Base-by-base conservation (phyloP, 2,113 vertebrate species). In the Empidonax alnorum region DNA sequence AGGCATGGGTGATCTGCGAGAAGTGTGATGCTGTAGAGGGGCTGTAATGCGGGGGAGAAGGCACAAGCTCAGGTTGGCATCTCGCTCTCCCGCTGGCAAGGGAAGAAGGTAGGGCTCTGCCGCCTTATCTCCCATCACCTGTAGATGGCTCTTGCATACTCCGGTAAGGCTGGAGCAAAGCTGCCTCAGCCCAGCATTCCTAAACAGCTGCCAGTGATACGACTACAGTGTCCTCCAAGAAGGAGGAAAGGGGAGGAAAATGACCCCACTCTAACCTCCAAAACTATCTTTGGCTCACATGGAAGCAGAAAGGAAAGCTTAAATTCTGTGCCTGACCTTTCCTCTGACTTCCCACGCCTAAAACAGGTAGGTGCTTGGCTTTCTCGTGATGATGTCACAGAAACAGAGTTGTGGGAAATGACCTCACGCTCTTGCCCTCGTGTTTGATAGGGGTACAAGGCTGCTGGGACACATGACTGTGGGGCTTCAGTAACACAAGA, bases 141-240 rank as follows among this genome's bases (percentile, higher is more conserved):
- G 91, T 93, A 95, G 94, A 92, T 96, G 95, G 94, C 95, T 94
- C 95, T 94, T 97, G 86, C 71, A 88, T 88, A 62, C 90, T 87
- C 94, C 2, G 1, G 59, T 42, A 96, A 73, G 80, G 63, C 73
- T 66, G 71, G 55, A 91, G 91, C 41, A 77, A 80, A 80, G 76
- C 61, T 59, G 75, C 46, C 50, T 79, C 37, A 10, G 41, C 41
- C 53, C 79, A 35, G 76, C 23, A 3, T 41, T 89, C 65, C 68
- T 80, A 8, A 89, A 75, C 59, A 69, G 59, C 72, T 78, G 79
- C 55, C 87, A 68, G 62, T 35, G 75, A 35, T 42, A 58, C 2
- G 0, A 47, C 80, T 93, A 21, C n/a, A 14, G 59, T 41, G 75
- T 50, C 67, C 77, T 95, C 75, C 88, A 84, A 92, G 84, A n/a